These are phyloP conservation scores for Austrofundulus limnaeus DNA, from an alignment of 2,113 vertebrate species.

Conservation along the genomic window DNA sequence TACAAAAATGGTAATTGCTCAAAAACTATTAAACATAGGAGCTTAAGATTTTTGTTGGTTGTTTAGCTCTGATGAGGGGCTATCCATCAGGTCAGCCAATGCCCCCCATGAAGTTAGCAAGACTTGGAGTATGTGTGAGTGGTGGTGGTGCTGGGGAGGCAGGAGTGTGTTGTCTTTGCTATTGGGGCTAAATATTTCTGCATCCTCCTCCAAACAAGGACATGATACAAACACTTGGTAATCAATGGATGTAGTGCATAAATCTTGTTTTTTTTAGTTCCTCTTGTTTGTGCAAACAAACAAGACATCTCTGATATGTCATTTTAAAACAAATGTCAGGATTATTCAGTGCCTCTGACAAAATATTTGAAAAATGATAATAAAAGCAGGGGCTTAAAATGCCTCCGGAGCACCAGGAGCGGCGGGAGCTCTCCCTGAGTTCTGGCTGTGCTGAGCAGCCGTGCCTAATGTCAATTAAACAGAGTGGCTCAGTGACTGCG, in stretches of 20 bases:
- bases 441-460: constrained; percentile 12
- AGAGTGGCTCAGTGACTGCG: constrained; percentile 72
- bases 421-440: constrained; percentile 26
- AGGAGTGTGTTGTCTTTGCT: background rate
- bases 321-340: background rate
- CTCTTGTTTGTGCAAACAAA: background rate
- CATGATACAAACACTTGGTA: background rate
- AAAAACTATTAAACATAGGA: no score
- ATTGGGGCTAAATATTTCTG: background rate
- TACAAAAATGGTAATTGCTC: no score
- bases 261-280: background rate
- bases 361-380: background rate
- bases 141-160: no score
- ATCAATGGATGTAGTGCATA: background rate
- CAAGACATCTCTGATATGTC: background rate
- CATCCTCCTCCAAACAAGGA: background rate
- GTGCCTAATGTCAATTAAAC: constrained; percentile 75
- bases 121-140: no score
- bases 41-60: no score
- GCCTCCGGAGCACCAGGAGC: constrained; percentile 7
- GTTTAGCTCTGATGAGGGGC: no score
- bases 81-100: no score
- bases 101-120: no score
- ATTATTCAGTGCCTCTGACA: background rate
- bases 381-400: background rate